phyloP scores from a whole-genome alignment of 2,888 invertebrate species.

The Rotaria sp. region DNA sequence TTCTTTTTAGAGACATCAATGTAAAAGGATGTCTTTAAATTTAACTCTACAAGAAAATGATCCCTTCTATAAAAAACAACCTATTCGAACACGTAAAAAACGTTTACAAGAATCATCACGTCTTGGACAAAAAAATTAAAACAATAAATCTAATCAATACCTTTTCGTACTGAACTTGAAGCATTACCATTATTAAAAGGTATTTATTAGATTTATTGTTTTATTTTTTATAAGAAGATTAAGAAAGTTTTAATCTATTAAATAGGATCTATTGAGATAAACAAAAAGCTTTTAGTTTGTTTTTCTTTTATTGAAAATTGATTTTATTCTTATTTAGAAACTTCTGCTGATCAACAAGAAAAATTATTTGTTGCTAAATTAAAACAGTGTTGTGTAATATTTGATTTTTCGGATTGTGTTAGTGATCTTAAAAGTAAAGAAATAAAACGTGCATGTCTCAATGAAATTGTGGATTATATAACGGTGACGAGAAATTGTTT shows the following conservation, averaged over 20 bases:
- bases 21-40: background rate
- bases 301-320: background rate
- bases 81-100: background rate
- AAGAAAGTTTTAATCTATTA: too few relatives aligned
- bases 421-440: conserved; percentile 98
- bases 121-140: conserved; percentile 14
- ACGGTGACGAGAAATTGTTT: conserved; percentile 81
- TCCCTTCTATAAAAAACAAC: conserved; percentile 3
- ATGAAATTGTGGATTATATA: conserved; percentile 39
- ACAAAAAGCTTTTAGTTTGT: background rate
- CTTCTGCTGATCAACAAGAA: conserved; percentile 32
- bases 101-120: conserved; percentile 30
- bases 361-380: conserved; percentile 83
- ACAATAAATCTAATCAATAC: too few relatives aligned
- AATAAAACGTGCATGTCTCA: conserved; percentile 63
- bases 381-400: conserved; percentile 92
- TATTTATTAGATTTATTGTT: background rate
- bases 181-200: conserved; percentile 27
- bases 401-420: conserved; percentile 93
- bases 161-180: background rate
- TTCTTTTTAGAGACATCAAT: background rate
- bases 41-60: background rate
- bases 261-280: too few relatives aligned
- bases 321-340: background rate
- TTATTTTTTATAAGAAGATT: too few relatives aligned